Conservation (phyloP, 2,888 invertebrate species). For the Antitype chi region DNA sequence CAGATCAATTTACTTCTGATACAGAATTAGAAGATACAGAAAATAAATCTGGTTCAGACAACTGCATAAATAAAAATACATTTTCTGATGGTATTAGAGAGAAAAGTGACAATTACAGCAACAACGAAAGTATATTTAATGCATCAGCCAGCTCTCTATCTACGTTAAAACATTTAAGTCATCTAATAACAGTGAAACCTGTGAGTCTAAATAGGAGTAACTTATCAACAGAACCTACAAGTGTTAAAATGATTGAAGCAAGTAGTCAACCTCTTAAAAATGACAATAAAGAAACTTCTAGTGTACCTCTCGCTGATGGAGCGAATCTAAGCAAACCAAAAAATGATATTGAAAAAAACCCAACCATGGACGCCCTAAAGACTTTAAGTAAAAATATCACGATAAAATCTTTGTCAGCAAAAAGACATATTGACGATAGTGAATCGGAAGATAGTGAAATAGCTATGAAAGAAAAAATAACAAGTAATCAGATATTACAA, state of each 20-base stretch:
- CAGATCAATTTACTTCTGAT: constrained; percentile 34
- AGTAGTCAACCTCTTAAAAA: constrained; percentile 10
- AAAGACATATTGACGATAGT: constrained; percentile 56
- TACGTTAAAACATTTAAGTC: constrained; percentile 79
- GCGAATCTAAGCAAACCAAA: constrained; percentile 27
- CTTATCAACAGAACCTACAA: constrained; percentile 28
- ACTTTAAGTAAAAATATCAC: constrained; percentile 75
- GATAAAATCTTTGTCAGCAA: constrained; percentile 71
- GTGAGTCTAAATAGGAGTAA: constrained; percentile 66
- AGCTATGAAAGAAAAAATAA: constrained; percentile 18
- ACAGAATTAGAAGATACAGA: constrained; percentile 32
- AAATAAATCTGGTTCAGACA: constrained; percentile 18
- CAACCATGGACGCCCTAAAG: constrained; percentile 70
- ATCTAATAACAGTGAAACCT: constrained; percentile 80
- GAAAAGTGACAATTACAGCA: constrained; percentile 25
- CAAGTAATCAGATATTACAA: constrained; percentile 26
- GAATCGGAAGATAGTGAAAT: constrained; percentile 55
- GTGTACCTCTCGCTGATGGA: constrained; percentile 23
- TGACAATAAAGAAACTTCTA: constrained; percentile 23
- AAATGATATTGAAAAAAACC: constrained; percentile 46
- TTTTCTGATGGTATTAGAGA: constrained; percentile 12
- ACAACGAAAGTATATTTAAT: constrained; percentile 9
- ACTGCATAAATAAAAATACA: constrained; percentile 23
- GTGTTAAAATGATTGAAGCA: constrained; percentile 23
- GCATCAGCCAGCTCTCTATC: constrained; percentile 67